phyloP scores from a whole-genome alignment of 2,113 vertebrate genomes.

The Hyperoodon ampullatus region DNA sequence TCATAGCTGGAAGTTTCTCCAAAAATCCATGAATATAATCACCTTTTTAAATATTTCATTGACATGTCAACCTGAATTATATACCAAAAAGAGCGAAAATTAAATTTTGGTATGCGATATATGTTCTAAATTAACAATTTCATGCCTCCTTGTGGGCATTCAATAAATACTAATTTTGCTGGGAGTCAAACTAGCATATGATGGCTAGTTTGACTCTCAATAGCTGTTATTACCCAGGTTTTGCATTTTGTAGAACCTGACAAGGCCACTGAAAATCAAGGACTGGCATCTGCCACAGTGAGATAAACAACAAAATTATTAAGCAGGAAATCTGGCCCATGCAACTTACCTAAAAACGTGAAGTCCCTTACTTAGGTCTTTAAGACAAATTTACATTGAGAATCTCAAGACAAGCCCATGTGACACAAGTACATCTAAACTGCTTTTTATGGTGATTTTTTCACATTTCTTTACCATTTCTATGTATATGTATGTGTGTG shows the following conservation, averaged over 20 bases:
- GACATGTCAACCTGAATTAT: constrained; percentile 30
- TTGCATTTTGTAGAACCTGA: constrained; percentile 33
- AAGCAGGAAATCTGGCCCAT: background rate
- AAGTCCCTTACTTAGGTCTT: background rate
- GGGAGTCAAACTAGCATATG: constrained; percentile 20
- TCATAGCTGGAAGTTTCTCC: background rate
- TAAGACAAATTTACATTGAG: background rate
- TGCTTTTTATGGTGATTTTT: background rate
- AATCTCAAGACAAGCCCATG: background rate
- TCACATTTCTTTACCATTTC: background rate
- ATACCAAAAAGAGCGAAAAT: constrained; percentile 25
- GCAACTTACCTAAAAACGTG: background rate
- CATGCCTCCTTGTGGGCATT: background rate
- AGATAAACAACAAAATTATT: constrained; percentile 8
- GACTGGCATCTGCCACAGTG: background rate
- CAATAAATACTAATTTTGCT: constrained; percentile 55
- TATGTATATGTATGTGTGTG: background rate
- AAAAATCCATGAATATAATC: constrained; percentile 54
- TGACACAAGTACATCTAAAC: background rate
- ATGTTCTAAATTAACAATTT: constrained; percentile 19
- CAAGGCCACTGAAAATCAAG: constrained; percentile 25
- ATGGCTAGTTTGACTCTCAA: background rate
- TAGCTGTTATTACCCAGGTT: background rate
- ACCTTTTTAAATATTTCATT: constrained; percentile 65
- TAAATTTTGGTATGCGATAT: background rate